A percentile compares a stretch with the other conserved stretches of the same genome.
These are phyloP conservation scores for Plectropomus leopardus DNA, from an alignment of 2,113 vertebrate genomes.

Conservation along the genomic window DNA sequence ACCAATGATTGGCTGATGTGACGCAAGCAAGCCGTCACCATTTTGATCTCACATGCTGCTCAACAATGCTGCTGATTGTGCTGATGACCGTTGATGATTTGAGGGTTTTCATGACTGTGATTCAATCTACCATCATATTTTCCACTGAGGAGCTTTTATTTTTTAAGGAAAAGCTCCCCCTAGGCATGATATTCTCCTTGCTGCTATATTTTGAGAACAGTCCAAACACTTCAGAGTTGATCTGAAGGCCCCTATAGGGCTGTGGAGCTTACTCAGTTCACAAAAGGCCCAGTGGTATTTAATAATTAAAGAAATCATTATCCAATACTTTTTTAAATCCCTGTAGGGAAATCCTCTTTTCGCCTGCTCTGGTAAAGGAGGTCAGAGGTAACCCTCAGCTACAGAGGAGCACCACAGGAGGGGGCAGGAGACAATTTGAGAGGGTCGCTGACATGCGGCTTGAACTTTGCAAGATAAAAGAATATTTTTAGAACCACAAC, in stretches of 20 bases:
- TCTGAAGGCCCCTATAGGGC: not conserved
- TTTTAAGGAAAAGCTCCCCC: not conserved
- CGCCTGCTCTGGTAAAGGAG: constrained; percentile 11
- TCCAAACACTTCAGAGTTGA: constrained; percentile 3
- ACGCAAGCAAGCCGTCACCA: not conserved
- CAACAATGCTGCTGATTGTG: constrained; percentile 22
- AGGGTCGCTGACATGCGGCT: not conserved
- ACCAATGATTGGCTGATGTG: constrained; percentile 9
- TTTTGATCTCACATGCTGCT: constrained; percentile 14
- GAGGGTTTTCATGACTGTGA: not conserved
- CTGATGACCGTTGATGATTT: not conserved
- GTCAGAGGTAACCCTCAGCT: constrained; percentile 26
- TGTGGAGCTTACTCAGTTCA: constrained; percentile 6
- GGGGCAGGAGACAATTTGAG: not conserved
- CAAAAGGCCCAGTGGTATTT: constrained; percentile 41
- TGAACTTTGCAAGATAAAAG: not conserved
- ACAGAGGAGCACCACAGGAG: not conserved
- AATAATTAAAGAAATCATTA: constrained; percentile 58
- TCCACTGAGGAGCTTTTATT: not conserved
- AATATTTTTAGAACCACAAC: not conserved
- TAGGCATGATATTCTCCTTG: not conserved
- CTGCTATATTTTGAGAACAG: constrained; percentile 20
- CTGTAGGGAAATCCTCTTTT: constrained; percentile 47
- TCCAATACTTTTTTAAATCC: constrained; percentile 38
- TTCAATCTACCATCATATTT: not conserved